Evolutionary conservation across 2,888 invertebrate species (phyloP), one percentile per base, ranked within the genome.

Genomic region (Caenorhabditis imperialis): DNA sequence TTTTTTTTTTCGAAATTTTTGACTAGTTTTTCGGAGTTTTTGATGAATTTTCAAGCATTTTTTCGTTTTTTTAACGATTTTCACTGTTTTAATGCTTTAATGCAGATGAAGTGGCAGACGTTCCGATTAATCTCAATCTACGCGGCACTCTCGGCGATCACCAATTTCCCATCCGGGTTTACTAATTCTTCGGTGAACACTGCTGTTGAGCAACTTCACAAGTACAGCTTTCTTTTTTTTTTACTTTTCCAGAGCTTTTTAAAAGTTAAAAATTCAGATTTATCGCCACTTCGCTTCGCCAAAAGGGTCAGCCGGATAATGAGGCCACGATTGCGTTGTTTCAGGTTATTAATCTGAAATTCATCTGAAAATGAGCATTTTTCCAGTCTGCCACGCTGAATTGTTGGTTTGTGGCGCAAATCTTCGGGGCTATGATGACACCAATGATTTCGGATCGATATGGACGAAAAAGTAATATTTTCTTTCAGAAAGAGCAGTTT

Each of bases 151-250:
- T 78, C 84, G n/a, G 73, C 77, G 47, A 81, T 84, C 75, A 85
- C 85, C 54, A 85, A 85, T 57, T 85, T 85, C 53, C 85, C 85
- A 16, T 83, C 83, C 6, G 85, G 83, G 44, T 85, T 84, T 77
- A 85, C 84, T 23, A 84, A 85, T 62, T 83, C 84, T 0, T 81
- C 82, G 16, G 84, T 85, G 22, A 85, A 85, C 79, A 85, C 84
- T 16, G 85, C 85, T 27, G 84, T 84, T 16, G 78, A 75, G 42
- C 76, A 82, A 45, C 69, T 85, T 12, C 70, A 79, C 62, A 63
- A 60, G 76, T 79, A 35, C 14, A 7, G 18, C 6, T 18, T 23
- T 10, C 44, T 16, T 23, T 7, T 14, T 10, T 37, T 22, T 23
- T 7, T 10, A 10, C 20, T 10, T 30, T 33, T n/a, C 27, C 30